Base-by-base conservation (phyloP, 2,888 invertebrate species). In the Cenopis cana region DNA sequence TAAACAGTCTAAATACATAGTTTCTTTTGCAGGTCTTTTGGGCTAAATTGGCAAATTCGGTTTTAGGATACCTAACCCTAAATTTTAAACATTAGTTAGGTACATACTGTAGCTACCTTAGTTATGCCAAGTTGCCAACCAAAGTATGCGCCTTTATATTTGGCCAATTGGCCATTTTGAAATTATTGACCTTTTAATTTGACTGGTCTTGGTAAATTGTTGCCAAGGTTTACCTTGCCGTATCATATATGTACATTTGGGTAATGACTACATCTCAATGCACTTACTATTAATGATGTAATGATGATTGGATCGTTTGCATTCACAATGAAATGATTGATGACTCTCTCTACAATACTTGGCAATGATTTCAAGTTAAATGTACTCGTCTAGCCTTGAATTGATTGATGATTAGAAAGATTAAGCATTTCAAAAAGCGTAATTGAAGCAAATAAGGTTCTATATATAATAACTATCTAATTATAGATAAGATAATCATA, bases 211-310 rank as follows among this genome's bases (percentile, higher is more conserved):
- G 18, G 52, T 38, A 64, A 64, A 64, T 64, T 2, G 29, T 52
- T 54, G 18, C 14, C 64, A 64, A 64, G 64, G 64, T 64, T 54
- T 24, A 64, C 64, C 64, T 64, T 62, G 62, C 36, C 52, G 52
- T 52, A 20, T 54, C 52, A 54, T 52, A 20, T 33, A 38, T 14
- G 41, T 46, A 61, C n/a, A 33, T 18, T 20, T 52, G 62, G 38
- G 24, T 46, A 61, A 61, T 68, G 36, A 41, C 36, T 46, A 62
- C 61, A 68, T 49, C 55, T 61, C 46, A 55, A 60, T 67, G 41
- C 68, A 20, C 49, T 68, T 62, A 68, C 11, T 52, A 11, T 24
- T 54, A 68, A 61, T 68, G 33, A 57, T 69, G 64, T 56, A 57
- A 57, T 57, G 54, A 61, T 46, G 50, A 64, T 52, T 69, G 20